Conservation (phyloP, 2,888 invertebrate genomes). For the Himalopsyche japonica region DNA sequence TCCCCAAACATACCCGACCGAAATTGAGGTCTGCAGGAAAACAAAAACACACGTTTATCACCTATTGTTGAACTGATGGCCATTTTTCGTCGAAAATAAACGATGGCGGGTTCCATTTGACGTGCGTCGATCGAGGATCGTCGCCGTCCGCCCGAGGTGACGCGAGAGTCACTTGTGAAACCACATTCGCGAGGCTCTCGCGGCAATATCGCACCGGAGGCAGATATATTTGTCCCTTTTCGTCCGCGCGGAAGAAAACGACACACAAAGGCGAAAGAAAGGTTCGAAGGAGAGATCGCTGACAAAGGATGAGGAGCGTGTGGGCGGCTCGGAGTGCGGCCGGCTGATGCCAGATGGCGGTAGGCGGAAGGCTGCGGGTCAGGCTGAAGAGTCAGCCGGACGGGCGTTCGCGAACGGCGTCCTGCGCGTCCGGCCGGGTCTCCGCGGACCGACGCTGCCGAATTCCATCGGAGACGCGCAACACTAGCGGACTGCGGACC, state of each 20-base stretch:
- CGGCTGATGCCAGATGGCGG: not conserved
- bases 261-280: not conserved
- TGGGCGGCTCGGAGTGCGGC: conserved; percentile 1
- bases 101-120: conserved; percentile 46
- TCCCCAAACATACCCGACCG: not conserved
- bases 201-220: conserved; percentile 38
- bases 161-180: conserved; percentile 30
- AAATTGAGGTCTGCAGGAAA: not conserved
- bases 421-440: conserved; percentile 15
- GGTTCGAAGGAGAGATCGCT: not conserved
- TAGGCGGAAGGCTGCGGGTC: not conserved
- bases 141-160: conserved; percentile 43
- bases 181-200: conserved; percentile 32
- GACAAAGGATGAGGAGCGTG: not conserved
- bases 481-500: conserved; percentile 36
- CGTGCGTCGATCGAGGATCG: conserved; percentile 41
- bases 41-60: conserved; percentile 6
- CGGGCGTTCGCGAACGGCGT: conserved; percentile 7
- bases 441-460: conserved; percentile 47
- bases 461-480: conserved; percentile 51
- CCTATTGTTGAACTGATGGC: conserved; percentile 39
- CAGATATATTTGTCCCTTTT: not conserved
- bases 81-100: conserved; percentile 46
- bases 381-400: conserved; percentile 14
- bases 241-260: conserved; percentile 3